Base-by-base conservation (phyloP, 2,888 invertebrate genomes). In the Volucella inanis region DNA sequence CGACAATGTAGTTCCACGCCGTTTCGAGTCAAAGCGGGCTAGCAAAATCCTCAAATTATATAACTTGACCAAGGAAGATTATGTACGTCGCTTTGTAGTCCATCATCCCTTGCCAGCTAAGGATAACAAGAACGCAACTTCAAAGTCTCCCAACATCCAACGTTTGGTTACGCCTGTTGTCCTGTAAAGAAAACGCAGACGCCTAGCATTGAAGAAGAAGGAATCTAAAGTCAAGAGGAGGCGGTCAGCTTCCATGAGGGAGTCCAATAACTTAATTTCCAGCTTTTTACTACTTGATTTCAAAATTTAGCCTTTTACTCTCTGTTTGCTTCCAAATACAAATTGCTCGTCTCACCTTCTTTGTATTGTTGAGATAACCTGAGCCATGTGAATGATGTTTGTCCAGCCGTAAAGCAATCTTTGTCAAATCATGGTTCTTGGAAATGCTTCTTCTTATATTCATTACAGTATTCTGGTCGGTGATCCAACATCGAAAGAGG, bases 1-100 rank as follows among this genome's bases (percentile, higher is more conserved):
- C 59, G 99, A 99, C 90, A 96, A 94, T 87, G 96, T 96, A 88
- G 95, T 99, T 57, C 99, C 99, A 70, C 96, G 99, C 90, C 96
- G 98, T 90, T 94, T 99, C 89, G 98, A 98, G 88, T 99, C 99
- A 78, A 99, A 99, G 93, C 95, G 99, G 92, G 99, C 99, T 0
- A 98, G 97, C 90, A 97, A 97, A 92, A 98, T 99, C 93, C 95
- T 98, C 88, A 98, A 98, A 92, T 94, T 99, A 79, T 99, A 98
- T 94, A 99, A 99, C 93, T 93, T 99, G 90, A 94, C 94, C 90
- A 99, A 99, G 93, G 97, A 98, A 90, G 99, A 99, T 92, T 99
- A 99, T 93, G 99, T 99, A 1, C 95, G 98, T 89, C 97, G 97
- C 89, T 99, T 97, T 91, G 99, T 99, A 76, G 97, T 99, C 87